Base-by-base conservation (phyloP, 2,113 vertebrate genomes). In the Seriola dumerili region DNA sequence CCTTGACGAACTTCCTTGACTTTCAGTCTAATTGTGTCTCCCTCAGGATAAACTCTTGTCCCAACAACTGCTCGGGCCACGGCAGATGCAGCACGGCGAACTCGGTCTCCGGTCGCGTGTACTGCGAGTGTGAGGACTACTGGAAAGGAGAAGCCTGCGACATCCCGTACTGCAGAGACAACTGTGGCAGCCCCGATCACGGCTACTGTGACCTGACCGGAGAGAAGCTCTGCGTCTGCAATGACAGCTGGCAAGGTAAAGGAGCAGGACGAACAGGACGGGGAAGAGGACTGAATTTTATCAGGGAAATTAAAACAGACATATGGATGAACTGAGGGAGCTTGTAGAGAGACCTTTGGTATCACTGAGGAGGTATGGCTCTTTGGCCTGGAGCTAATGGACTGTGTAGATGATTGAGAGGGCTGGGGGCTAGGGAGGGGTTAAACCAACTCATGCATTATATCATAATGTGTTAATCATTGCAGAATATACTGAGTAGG, bases 71-170 rank as follows among this genome's bases (percentile, higher is more conserved):
- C 85, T 99, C 98, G 54, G 96, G 96, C 3, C 97, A 97, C 12
- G 98, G 98, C 1, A 95, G 97, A 75, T 99, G 98, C 79, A 96
- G 96, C 63, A 95, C 96, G 2, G 96, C 96, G 3, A 78, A 92
- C 87, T 96, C 96, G 0, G 86, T 81, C 1, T 95, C 96, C 0
- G 97, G 96, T 62, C 94, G 95, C 0, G 96, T 98, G 0, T 99
- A 97, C 85, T 99, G 98, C 48, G 97, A 99, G 54, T 99, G 98
- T 61, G 97, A 99, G 48, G 96, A 98, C 57, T 98, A 98, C 72
- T 99, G 98, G 98, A 99, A 99, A 69, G 98, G 98, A 38, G 97
- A 98, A 65, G 97, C 98, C 16, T 99, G 98, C 72, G 95, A 97
- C 61, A 96, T 99, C 70, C 97, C 97, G 0, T 99, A 99, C 59